Evolutionary conservation across 2,113 vertebrate genomes (phyloP).

Genomic region (Triplophysa rosa): DNA sequence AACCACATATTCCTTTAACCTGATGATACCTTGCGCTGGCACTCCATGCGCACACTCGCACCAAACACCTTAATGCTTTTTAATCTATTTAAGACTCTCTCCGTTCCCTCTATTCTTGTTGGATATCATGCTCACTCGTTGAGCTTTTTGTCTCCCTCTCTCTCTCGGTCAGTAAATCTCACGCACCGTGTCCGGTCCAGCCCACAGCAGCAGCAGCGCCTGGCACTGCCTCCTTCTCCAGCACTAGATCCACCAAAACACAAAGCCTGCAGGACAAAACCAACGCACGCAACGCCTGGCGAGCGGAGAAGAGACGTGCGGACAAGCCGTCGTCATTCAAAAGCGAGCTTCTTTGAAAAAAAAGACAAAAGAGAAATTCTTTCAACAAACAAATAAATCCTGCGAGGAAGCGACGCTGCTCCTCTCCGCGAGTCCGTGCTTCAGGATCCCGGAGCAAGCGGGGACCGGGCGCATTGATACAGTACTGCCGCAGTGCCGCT

Average conservation of each 20-base stretch:
- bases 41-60: conserved; percentile 62
- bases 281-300: conserved; percentile 73
- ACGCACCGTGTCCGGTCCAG: conserved; percentile 65
- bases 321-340: conserved; percentile 73
- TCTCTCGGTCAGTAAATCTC: conserved; percentile 71
- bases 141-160: conserved; percentile 62
- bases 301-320: conserved; percentile 67
- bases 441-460: conserved; percentile 76
- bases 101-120: conserved; percentile 52
- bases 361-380: conserved; percentile 62
- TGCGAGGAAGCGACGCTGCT: conserved; percentile 66
- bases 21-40: conserved; percentile 70
- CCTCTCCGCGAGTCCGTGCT: conserved; percentile 71
- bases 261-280: conserved; percentile 69
- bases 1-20: conserved; percentile 63
- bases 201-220: conserved; percentile 56
- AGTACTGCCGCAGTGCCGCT: conserved; percentile 80
- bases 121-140: conserved; percentile 61
- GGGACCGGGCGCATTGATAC: conserved; percentile 78
- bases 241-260: conserved; percentile 65
- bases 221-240: conserved; percentile 61
- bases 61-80: conserved; percentile 58
- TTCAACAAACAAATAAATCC: conserved; percentile 72
- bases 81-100: conserved; percentile 56
- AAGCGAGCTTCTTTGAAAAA: conserved; percentile 53